phyloP scores from a whole-genome alignment of 2,113 vertebrate genomes.

The Alethe castanea region DNA sequence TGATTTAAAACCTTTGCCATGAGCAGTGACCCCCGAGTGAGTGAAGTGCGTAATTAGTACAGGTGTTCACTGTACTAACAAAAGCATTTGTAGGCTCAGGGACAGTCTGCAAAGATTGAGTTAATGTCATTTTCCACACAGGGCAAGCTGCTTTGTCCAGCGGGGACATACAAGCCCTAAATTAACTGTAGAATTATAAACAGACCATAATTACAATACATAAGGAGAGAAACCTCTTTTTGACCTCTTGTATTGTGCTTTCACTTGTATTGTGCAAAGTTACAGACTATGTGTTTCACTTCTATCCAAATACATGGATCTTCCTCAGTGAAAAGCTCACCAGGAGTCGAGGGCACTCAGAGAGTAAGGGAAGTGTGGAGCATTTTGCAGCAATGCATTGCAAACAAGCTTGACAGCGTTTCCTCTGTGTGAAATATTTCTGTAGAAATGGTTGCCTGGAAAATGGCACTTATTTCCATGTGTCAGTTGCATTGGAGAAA shows the following conservation, averaged over 20 bases:
- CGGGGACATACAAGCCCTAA: constrained; percentile 16
- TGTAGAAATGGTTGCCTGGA: not conserved
- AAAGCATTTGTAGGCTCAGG: constrained; percentile 16
- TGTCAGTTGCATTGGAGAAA: not conserved
- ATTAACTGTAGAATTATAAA: constrained; percentile 54
- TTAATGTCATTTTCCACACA: constrained; percentile 54
- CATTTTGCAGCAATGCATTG: not conserved
- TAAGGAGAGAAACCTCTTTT: constrained; percentile 15
- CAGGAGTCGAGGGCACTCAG: not conserved
- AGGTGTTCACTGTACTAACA: constrained; percentile 59
- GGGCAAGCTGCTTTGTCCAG: constrained; percentile 52
- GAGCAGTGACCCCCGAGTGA: constrained; percentile 34
- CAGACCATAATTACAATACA: not conserved
- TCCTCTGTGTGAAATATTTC: not conserved
- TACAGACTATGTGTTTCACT: not conserved
- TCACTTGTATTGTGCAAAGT: not conserved
- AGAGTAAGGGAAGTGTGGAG: not conserved
- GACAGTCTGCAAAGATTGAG: constrained; percentile 45
- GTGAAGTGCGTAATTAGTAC: constrained; percentile 52
- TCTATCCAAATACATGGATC: not conserved
- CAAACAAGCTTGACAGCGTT: not conserved
- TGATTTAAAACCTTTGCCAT: constrained; percentile 65
- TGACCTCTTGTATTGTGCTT: constrained; percentile 49
- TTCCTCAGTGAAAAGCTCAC: not conserved
- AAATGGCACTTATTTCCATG: not conserved